These are phyloP conservation scores for Pogoniulus pusillus DNA, from an alignment of 2,797 vertebrate species.

Conservation along the genomic window DNA sequence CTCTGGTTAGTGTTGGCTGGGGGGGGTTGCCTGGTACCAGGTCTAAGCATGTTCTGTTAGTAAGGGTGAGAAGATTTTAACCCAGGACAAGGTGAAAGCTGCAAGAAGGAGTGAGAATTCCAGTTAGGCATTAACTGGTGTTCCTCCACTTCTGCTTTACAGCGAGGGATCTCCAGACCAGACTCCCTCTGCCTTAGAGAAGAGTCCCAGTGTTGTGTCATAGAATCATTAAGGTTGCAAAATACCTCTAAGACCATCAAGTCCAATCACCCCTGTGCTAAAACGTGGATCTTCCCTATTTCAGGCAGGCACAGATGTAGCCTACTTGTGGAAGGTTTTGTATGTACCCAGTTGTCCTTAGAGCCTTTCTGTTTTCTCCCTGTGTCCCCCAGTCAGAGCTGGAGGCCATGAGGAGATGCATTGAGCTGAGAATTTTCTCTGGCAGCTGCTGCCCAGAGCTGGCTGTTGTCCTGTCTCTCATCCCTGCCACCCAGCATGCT, in stretches of 20 bases:
- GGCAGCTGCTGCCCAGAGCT: not conserved
- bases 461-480: not conserved
- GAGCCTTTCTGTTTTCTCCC: not conserved
- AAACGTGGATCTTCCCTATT: not conserved
- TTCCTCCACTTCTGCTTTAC: not conserved
- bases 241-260: no score
- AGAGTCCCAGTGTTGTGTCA: not conserved
- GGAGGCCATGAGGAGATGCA: not conserved
- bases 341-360: not conserved
- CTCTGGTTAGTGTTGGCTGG: not conserved
- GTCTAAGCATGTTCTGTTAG: not conserved
- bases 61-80: not conserved
- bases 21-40: not conserved
- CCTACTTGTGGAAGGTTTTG: not conserved
- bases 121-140: not conserved
- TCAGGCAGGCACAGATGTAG: not conserved
- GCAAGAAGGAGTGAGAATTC: not conserved
- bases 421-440: not conserved
- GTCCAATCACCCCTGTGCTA: not conserved
- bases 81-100: not conserved
- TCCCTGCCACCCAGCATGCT: rapidly evolving
- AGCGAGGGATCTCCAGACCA: not conserved
- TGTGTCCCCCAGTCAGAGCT: not conserved
- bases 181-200: not conserved
- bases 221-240: no score